Evolutionary conservation across 2,888 invertebrate genomes (phyloP).

Genomic region (Papilio gigon): DNA sequence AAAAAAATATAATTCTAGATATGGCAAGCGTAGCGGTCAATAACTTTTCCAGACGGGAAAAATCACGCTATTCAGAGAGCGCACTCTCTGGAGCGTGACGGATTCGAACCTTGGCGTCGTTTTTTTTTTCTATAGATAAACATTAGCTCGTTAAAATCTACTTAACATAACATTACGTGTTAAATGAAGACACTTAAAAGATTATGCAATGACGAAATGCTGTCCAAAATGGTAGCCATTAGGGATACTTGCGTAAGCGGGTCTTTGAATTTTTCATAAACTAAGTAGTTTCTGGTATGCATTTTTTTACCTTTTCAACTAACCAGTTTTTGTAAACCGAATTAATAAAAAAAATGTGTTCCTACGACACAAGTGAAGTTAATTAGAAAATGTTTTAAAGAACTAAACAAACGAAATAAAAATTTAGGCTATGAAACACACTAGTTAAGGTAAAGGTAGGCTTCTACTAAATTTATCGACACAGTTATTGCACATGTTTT

Average conservation of each 20-base stretch:
- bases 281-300: background rate
- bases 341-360: too few species aligned
- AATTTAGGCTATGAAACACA: background rate
- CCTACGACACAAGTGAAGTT: background rate
- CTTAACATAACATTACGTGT: constrained; percentile 39
- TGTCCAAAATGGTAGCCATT: constrained; percentile 11
- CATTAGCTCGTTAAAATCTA: constrained; percentile 39
- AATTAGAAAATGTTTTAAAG: background rate
- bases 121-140: constrained; percentile 37
- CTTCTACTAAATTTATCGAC: background rate
- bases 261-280: background rate
- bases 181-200: constrained; percentile 27
- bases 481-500: background rate
- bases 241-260: background rate
- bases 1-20: constrained; percentile 34
- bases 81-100: constrained; percentile 33
- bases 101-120: constrained; percentile 26
- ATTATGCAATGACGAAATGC: constrained; percentile 31
- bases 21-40: constrained; percentile 38
- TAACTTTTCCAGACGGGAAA: constrained; percentile 40
- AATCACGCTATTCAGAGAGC: constrained; percentile 34
- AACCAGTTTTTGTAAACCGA: too few species aligned
- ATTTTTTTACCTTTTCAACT: too few species aligned
- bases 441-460: background rate
- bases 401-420: background rate